Conservation (phyloP, 2,797 vertebrate species). For the Emydoidea blandingii region DNA sequence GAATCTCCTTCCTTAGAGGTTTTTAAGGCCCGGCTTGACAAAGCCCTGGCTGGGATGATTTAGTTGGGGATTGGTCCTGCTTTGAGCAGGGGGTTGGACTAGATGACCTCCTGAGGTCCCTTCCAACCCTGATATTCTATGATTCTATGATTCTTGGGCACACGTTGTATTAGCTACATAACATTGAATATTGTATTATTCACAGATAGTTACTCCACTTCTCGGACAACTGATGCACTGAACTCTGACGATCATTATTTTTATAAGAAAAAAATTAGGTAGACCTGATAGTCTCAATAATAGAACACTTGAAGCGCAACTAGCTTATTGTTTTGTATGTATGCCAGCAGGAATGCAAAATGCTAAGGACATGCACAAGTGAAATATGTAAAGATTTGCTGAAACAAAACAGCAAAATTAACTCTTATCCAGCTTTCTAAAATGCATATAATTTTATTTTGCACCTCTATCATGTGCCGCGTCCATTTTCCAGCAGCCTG, state of each 20-base stretch:
- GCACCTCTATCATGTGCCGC: not conserved
- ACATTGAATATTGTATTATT: not conserved
- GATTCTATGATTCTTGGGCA: not conserved
- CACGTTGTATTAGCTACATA: not conserved
- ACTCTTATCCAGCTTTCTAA: not conserved
- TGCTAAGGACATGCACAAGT: not conserved
- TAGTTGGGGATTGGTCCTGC: too few species aligned
- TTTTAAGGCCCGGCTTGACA: too few species aligned
- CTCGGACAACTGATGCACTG: too few species aligned
- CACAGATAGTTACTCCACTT: not conserved
- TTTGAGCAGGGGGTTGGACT: too few species aligned
- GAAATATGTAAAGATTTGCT: not conserved
- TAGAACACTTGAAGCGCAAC: not conserved
- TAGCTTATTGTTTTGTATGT: not conserved
- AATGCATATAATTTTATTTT: not conserved
- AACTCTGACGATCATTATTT: not conserved
- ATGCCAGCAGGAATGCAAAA: rapidly evolving
- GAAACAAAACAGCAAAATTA: not conserved
- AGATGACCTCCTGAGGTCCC: too few species aligned
- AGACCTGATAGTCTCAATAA: not conserved
- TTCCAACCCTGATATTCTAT: too few species aligned
- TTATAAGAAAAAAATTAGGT: not conserved
- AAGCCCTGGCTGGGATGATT: too few species aligned
- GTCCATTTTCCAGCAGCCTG: not conserved
- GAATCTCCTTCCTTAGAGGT: too few species aligned